Base-by-base conservation (phyloP, 2,888 invertebrate species). In the Argyra leucocephala region DNA sequence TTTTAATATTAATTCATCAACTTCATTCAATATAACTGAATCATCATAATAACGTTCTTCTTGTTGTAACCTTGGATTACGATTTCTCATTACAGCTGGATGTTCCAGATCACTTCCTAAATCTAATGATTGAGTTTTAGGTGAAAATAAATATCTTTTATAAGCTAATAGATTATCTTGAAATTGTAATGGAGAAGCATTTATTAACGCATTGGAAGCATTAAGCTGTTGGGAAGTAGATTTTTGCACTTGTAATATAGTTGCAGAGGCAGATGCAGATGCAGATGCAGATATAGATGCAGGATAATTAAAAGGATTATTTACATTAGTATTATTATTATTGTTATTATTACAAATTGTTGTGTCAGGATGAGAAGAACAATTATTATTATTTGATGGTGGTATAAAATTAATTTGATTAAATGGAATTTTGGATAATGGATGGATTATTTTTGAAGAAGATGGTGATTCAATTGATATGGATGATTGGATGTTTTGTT, bases 101-200 rank as follows among this genome's bases (percentile, higher is more conserved):
- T 48, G 48, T 5, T 48, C 48, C 5, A n/a, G 66, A 22, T 69
- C 64, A 58, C 70, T 69, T 18, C 69, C 68, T 67, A 74, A 67
- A 69, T 74, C 73, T 63, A 74, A 67, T 26, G 73, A 73, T 69
- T 74, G 72, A 3, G 73, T 73, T 71, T 74, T 72, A 61, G 73
- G 71, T 64, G 72, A 64, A 58, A 69, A 68, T 48, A 48, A 48
- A 48, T 48, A 48, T n/a, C 48, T 9, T 48, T 48, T 48, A 15
- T 48, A 48, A 48, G 48, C 48, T 48, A 48, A 48, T 18, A 48
- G 15, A 48, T 48, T 48, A 48, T 48, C 48, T 48, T 48, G 48
- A 48, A 48, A 48, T 48, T 48, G 1, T 48, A 48, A 48, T 48
- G 48, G n/a, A 48, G 48, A 48, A 48, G 48, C 48, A 48, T 48